Evolutionary conservation across 2,113 vertebrate genomes (phyloP), one percentile per base, ranked within the genome.

Genomic region (Megaptera novaeangliae): DNA sequence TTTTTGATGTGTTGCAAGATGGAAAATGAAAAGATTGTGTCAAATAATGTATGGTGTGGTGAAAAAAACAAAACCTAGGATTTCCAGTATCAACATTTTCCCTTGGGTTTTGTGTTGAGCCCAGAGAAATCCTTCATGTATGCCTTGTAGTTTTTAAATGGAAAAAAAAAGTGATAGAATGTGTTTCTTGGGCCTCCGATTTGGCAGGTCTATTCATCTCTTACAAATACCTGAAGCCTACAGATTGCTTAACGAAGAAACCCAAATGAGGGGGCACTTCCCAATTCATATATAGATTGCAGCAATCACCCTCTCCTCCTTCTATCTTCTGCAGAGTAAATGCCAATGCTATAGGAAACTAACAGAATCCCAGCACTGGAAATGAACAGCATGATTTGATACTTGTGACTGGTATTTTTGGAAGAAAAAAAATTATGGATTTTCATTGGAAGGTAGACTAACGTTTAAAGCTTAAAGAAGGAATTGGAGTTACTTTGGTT

Each of bases 81-180:
- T 97, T 97, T 96, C 87, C 59, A 97, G 61, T 49, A 63, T 90
- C 81, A 83, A 20, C 92, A 81, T 95, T 97, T 98, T 98, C 63
- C 64, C 57, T 80, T 84, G 10, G 84, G 85, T 59, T 94, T 89
- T 86, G 14, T 20, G 17, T n/a, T 66, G 74, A 96, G 96, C 64
- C 57, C 64, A 63, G 98, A 97, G 68, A 95, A 96, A 95, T 95
- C 29, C 95, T 98, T 93, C 63, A 89, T 91, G 86, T 57, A 63
- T 3, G 0, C 39, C 49, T 69, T 95, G 39, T 96, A 93, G 97
- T 94, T 98, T 97, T 96, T 97, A 98, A 96, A 96, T 87, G 63
- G 69, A 86, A 97, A 94, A 82, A 94, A 94, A 7, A 64, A 4
- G 94, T 87, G 90, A 72, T 77, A 89, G 68, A 97, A 83, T 7